A percentile compares a stretch with the other conserved stretches of the same genome.
These are phyloP conservation scores for Ciona savignyi DNA, from an alignment of 23 tunicate species.

Conservation along the genomic window DNA sequence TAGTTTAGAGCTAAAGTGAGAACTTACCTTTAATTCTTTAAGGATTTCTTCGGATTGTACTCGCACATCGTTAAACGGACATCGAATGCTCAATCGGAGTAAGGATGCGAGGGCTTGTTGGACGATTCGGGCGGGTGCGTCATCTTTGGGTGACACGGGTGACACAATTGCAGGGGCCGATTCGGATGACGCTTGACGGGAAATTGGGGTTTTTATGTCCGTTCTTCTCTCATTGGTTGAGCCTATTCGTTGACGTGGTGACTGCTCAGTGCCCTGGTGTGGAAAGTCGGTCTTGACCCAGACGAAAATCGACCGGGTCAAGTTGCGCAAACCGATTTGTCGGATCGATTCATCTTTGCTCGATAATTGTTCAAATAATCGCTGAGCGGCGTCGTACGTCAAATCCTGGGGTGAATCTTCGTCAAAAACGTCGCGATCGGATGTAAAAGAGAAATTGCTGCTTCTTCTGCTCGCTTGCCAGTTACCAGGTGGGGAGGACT, in stretches of 20 bases:
- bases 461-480: neutral
- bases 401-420: conserved; percentile 4
- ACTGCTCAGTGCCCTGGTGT: neutral
- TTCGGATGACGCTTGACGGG: neutral
- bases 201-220: too few species aligned
- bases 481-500: neutral
- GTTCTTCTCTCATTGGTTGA: too few species aligned
- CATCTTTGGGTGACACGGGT: neutral
- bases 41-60: conserved; percentile 35
- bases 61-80: conserved; percentile 60
- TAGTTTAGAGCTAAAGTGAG: too few species aligned
- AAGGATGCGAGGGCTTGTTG: conserved; percentile 38
- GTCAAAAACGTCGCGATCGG: conserved; percentile 5
- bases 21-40: conserved; percentile 11
- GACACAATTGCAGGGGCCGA: neutral
- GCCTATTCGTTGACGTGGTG: neutral
- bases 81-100: conserved; percentile 39
- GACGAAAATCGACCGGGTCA: neutral
- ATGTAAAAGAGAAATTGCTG: conserved; percentile 3
- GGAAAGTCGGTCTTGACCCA: conserved; percentile 12
- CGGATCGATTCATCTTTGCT: conserved; percentile 33
- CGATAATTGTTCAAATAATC: conserved; percentile 31
- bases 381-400: conserved; percentile 41
- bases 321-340: conserved; percentile 6
- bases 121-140: conserved; percentile 7